Evolutionary conservation across 2,888 invertebrate species (phyloP), one percentile per base, ranked within the genome.

Genomic region (Torymus aiolomorphi): DNA sequence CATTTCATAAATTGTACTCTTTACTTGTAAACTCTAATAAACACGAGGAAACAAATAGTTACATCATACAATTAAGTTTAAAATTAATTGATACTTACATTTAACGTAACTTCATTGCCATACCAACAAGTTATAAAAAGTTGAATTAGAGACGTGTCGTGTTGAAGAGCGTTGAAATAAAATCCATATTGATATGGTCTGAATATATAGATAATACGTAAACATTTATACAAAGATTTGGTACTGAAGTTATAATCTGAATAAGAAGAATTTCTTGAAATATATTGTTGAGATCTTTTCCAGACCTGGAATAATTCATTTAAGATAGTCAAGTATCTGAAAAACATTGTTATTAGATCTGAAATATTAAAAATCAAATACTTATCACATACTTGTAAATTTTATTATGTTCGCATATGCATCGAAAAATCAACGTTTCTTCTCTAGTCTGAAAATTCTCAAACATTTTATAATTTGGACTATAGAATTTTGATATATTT

Each of bases 41-140:
- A 51, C 14, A 13, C 49, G 18, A 20, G 31, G 5, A 31, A 31
- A 5, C 31, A 31, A 31, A 31, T 31, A 31, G 4, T 31, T 5
- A 3, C 31, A 31, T 31, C 31, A 31, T 31, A 2, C 3, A 31
- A 31, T 31, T 31, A 31, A 31, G 31, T 31, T 2, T 31, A 31
- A 31, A 31, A 5, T 31, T 31, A 31, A 31, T 31, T 31, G 2
- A 5, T 31, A 31, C 31, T 31, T 31, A 31, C 31, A n/a, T 59
- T 71, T 52, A 59, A 59, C 11, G 51, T 24, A 20, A 81, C 69
- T 54, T 80, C 76, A 59, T 81, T 79, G 13, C 81, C 81, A 61
- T 72, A 76, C 81, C 81, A 81, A 49, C 81, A 81, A 8, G 75
- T 59, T 57, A 81, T 62, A 31, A 70, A 76, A 18, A 81, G 59